These are phyloP conservation scores for Limnephilus marmoratus DNA, from an alignment of 2,888 invertebrate genomes.

Conservation along the genomic window DNA sequence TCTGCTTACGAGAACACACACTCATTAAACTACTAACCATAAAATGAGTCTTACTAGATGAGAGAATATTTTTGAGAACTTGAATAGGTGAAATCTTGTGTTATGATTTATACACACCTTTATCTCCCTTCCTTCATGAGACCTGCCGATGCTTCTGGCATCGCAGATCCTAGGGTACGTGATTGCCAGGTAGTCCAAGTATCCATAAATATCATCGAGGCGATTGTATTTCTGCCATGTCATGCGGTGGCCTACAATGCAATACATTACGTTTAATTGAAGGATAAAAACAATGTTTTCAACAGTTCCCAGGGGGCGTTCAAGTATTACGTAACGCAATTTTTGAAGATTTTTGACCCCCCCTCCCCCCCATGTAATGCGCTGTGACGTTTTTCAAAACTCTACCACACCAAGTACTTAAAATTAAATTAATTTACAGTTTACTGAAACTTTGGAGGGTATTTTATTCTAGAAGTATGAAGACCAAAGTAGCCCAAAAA, in stretches of 20 bases:
- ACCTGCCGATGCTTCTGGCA: slow-evolving; percentile 84
- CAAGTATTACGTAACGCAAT: too few species aligned
- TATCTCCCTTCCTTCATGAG: slow-evolving; percentile 85
- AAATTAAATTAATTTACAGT: too few species aligned
- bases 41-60: neutral
- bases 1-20: neutral
- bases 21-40: neutral
- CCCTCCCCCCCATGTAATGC: too few species aligned
- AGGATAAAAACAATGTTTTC: neutral
- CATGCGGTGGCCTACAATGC: slow-evolving; percentile 70
- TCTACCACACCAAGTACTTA: too few species aligned
- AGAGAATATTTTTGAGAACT: slow-evolving; percentile 50
- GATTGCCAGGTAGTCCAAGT: slow-evolving; percentile 83
- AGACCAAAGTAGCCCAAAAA: too few species aligned
- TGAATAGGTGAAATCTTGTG: neutral
- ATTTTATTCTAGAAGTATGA: too few species aligned
- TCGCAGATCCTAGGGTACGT: slow-evolving; percentile 85
- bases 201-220: slow-evolving; percentile 82
- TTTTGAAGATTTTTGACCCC: too few species aligned
- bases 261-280: neutral
- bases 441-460: too few species aligned
- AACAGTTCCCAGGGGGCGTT: neutral
- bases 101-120: slow-evolving; percentile 74
- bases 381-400: too few species aligned
- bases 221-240: slow-evolving; percentile 89